Base-by-base conservation (phyloP, 2,888 invertebrate species). In the Thecocarcelia acutangulata region DNA sequence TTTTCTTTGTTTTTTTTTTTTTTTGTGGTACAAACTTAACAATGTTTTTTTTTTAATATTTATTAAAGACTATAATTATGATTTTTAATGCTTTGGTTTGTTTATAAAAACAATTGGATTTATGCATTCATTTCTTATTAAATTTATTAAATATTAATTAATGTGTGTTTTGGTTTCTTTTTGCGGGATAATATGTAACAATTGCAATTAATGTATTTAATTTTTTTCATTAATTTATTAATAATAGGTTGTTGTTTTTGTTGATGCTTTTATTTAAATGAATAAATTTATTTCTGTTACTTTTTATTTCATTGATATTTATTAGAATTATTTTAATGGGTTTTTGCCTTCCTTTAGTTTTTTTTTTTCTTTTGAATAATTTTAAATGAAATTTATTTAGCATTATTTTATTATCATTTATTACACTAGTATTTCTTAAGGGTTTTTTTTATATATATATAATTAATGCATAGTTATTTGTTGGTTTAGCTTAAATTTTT, bases 51-150 rank as follows among this genome's bases (percentile, higher is more conserved):
- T 58, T 63, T 73, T 66, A 42, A 48, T 58, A 81, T 48, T 66
- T 66, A 50, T 82, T 84, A 84, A 77, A 84, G 83, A 82, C 79
- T 84, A 82, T 86, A 86, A 81, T 82, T 84, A 76, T 77, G 75
- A 80, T 85, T 82, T 75, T 83, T 82, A 84, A 83, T 81, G 69
- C 54, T 63, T 68, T 69, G 46, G 40, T 80, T 79, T 77, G 68
- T 83, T 84, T 76, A 69, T 69, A 77, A 73, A 83, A 83, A 77
- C 77, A 83, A 54, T 80, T 83, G 68, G 69, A 80, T 83, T 80
- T 72, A 72, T 82, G 83, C 79, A 81, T 68, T 52, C 13, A 37
- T 63, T 63, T 64, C 15, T 40, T 33, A 17, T 15, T 64, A 28
- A 12, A 64, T 46, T n/a, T 50, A n/a, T 61, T 54, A 28, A 37